Base-by-base conservation (phyloP, 2,888 invertebrate species). In the Theodoxus fluviatilis region DNA sequence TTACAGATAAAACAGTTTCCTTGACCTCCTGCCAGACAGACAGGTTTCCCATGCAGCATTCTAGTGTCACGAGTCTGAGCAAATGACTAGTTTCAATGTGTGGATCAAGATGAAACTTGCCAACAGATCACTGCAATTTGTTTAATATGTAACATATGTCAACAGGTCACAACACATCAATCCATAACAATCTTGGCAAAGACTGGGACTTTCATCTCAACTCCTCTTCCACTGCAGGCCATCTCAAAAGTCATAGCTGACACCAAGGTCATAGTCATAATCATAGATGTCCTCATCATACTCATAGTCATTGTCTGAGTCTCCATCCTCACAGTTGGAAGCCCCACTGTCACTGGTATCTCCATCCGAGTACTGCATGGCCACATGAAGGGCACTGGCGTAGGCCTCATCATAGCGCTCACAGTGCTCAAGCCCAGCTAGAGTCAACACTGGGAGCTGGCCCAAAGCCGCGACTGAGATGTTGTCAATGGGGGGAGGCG, bases 271-370 rank as follows among this genome's bases (percentile, higher is more conserved):
- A 68, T 79, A 81, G 69, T 84, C 83, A 77, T 83, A 84, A 63
- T 83, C 84, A 76, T 85, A 84, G 59, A 84, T 83, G 63, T 84
- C 84, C 57, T 84, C 84, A 79, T 84, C 84, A 77, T 85, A 83
- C 70, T 84, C 84, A 75, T 80, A 84, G 40, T 80, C 83, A 76
- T 82, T 83, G 69, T 84, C 84, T 0, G 82, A 80, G 67, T 82
- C 81, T 31, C 80, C 78, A 40, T 81, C 82, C n/a, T 81, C 80
- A 40, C 79, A 80, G 18, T 78, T 77, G 0, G 82, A 81, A 0
- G 80, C 82, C 22, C 79, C 83, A 65, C 83, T 83, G 52, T 83
- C 85, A 49, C 83, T 83, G 0, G 83, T 82, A 63, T 83, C 83
- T 22, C 79, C 78, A 66, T 82, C 83, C 7, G 81, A 82, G 31